Percentiles rank a stretch among this genome's conserved stretches.
Evolutionary conservation across 2,888 invertebrate genomes (phyloP).

Genomic region (Syrphus vitripennis): DNA sequence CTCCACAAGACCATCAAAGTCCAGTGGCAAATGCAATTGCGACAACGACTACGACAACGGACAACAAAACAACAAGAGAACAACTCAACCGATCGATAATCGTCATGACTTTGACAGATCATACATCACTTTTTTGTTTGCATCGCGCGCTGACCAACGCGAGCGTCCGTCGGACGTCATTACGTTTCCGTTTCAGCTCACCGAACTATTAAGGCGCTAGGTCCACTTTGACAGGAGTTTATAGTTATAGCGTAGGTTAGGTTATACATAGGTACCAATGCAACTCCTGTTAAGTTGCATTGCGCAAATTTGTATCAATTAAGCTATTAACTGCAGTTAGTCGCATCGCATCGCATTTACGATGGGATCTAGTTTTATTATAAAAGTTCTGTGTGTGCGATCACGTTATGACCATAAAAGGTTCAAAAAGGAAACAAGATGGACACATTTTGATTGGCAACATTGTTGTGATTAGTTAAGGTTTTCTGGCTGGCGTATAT

Average conservation of each 20-base stretch:
- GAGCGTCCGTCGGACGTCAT: neutral
- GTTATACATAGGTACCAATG: neutral
- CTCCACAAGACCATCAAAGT: neutral
- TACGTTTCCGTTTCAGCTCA: constrained; percentile 25
- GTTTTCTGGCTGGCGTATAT: neutral
- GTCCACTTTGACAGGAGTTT: constrained; percentile 39
- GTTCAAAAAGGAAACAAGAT: constrained; percentile 33
- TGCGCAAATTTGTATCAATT: constrained; percentile 70
- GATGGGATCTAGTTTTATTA: constrained; percentile 49
- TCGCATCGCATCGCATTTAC: constrained; percentile 8
- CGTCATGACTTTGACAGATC: constrained; percentile 70
- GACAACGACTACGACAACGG: constrained; percentile 29
- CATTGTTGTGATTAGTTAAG: constrained; percentile 50
- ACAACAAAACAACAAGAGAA: constrained; percentile 9
- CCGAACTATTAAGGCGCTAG: neutral
- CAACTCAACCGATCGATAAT: constrained; percentile 68
- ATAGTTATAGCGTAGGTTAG: neutral
- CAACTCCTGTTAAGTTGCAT: constrained; percentile 48
- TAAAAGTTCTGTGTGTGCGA: constrained; percentile 38
- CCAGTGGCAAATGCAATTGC: constrained; percentile 24
- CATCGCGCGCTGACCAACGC: neutral
- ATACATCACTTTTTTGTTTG: constrained; percentile 65
- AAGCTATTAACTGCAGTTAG: constrained; percentile 63
- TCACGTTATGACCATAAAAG: constrained; percentile 57
- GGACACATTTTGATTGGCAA: constrained; percentile 49